Evolutionary conservation across 2,797 vertebrate species (phyloP).

Genomic region (Acanthurus tractus): DNA sequence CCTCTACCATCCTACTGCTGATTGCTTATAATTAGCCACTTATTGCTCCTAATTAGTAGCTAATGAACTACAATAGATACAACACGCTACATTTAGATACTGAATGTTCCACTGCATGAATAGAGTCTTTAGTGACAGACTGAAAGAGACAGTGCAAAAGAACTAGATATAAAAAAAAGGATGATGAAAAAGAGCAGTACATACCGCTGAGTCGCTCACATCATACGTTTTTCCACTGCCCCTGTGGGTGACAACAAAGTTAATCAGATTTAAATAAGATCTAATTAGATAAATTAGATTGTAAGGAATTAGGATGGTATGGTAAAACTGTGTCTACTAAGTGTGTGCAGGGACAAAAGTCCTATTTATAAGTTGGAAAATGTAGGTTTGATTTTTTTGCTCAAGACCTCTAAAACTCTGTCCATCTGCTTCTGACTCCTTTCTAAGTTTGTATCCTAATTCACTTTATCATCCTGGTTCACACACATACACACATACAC

Average conservation of each 20-base stretch:
- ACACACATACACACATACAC: background rate
- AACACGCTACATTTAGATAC: background rate
- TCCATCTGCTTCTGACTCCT: background rate
- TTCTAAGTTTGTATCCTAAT: background rate
- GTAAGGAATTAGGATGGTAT: conserved; percentile 3
- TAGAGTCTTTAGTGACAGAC: background rate
- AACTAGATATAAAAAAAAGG: background rate
- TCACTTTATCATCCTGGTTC: background rate
- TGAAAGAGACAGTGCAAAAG: background rate
- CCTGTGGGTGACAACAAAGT: conserved; percentile 56
- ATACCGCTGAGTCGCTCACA: conserved; percentile 59
- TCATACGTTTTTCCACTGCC: conserved; percentile 56
- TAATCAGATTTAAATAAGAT: background rate
- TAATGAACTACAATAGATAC: conserved; percentile 17
- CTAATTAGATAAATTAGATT: background rate
- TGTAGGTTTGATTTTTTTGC: conserved; percentile 5
- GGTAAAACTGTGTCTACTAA: background rate
- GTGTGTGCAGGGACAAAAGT: background rate
- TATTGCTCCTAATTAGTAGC: conserved; percentile 26
- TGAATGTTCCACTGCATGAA: background rate
- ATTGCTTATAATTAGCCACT: conserved; percentile 35
- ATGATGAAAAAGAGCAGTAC: conserved; percentile 4
- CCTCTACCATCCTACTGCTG: background rate
- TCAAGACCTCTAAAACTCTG: background rate
- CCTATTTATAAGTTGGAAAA: background rate